Evolutionary conservation across 2,113 vertebrate species (phyloP).

Genomic region (Chauna torquata): DNA sequence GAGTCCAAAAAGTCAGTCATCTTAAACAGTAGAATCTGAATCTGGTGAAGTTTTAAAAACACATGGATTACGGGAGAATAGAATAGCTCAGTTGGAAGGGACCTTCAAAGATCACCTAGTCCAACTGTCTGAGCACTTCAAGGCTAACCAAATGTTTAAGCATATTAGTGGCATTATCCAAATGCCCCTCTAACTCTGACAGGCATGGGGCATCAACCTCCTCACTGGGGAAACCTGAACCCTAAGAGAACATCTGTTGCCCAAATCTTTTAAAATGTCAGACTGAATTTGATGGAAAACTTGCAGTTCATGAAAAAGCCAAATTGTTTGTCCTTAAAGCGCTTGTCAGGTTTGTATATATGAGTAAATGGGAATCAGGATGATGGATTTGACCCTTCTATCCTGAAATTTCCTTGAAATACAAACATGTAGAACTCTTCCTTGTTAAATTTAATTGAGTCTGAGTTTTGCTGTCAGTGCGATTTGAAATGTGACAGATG

Average conservation of each 20-base stretch:
- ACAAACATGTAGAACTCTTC: neutral
- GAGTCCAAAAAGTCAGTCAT: neutral
- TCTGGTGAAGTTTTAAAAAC: neutral
- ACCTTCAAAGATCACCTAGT: no score
- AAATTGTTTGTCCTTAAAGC: neutral
- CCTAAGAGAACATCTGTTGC: neutral
- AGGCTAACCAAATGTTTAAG: no score
- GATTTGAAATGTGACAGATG: neutral
- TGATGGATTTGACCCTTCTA: neutral
- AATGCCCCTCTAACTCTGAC: no score
- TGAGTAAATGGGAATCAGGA: neutral
- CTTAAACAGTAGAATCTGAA: neutral
- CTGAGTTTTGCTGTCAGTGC: neutral
- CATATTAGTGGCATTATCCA: no score
- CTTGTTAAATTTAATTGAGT: neutral
- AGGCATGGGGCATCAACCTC: no score
- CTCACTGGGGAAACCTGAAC: neutral
- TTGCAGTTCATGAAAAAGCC: neutral
- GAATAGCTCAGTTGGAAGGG: no score
- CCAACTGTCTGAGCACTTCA: no score
- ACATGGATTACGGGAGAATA: neutral
- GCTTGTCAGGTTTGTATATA: neutral
- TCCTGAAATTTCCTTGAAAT: neutral
- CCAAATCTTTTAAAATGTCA: neutral
- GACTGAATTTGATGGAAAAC: neutral